Evolutionary conservation across 64 coral and sea anemone species (phyloP), one percentile per base, ranked within the genome.

Genomic region (Pocillopora damicornis): DNA sequence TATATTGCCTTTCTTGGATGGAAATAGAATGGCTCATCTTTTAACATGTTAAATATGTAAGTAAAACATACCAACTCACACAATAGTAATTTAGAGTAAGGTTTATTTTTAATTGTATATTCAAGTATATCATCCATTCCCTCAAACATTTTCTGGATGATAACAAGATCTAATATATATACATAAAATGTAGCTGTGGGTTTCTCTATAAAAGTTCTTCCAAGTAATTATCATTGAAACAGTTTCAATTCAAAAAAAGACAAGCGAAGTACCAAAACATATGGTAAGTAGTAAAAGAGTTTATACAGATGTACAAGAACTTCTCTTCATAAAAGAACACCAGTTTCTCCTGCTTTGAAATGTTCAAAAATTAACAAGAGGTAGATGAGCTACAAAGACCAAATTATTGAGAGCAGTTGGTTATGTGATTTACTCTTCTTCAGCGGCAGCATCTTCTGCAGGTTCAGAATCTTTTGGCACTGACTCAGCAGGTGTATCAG

Each of bases 391-490:
- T 20, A 26, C 59, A 79, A 30, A 60, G 9, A 79, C 57, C 11
- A 59, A 23, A 79, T 60, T 9, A 79, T 14, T 60, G 60, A 60
- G 26, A 60, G 22, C 56, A 81, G 25, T 36, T 23, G 6, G 25
- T 16, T 22, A 6, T 51, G 42, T 4, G 42, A 51, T 51, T 85
- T 37, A 85, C 22, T n/a, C 22, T 73, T 85, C 37, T 58, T 85
- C 81, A 20, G 15, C 64, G 6, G 45, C 81, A 15, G 37, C 65
- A 20, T 85, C 81, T 22, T 85, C 79, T 35, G 60, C 5, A 2
- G 69, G 63, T 86, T 69, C 86, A 90, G 71, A 69, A 75, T 61
- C 74, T 69, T 90, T 90, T 37, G 61, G 79, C 30, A 63, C 81
- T 85, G 81, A 85, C 38, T 82, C 79, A 76, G 74, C 81, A 42